These are phyloP conservation scores for Herpetotheres cachinnans DNA, from an alignment of 2,113 vertebrate genomes.

Conservation along the genomic window DNA sequence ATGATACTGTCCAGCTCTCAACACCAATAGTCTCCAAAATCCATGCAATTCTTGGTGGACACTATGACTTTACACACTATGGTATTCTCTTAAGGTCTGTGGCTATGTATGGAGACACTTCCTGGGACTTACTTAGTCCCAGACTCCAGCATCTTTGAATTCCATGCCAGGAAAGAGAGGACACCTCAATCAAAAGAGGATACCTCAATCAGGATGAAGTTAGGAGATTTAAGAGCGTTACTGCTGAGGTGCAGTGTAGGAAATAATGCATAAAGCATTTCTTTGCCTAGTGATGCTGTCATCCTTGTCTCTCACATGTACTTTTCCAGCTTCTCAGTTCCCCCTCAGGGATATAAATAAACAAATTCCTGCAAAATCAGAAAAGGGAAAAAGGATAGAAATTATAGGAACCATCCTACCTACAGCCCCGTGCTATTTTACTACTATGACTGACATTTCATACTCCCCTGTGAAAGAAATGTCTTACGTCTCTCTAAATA, in stretches of 20 bases:
- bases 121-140: background rate
- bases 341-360: background rate
- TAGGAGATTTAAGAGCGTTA: background rate
- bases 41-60: background rate
- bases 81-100: background rate
- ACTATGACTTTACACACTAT: background rate
- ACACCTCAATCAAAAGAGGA: background rate
- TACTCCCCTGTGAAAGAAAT: background rate
- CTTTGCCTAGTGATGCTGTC: background rate
- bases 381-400: background rate
- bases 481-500: background rate
- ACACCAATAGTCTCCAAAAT: background rate
- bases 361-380: background rate
- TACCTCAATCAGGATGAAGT: background rate
- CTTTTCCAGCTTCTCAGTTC: background rate
- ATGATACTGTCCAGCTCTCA: background rate
- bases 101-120: background rate
- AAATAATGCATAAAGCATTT: background rate
- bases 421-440: background rate
- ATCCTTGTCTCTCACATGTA: background rate
- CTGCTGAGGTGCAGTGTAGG: background rate
- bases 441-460: background rate
- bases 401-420: background rate
- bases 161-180: background rate
- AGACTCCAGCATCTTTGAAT: background rate